Base-by-base conservation (phyloP, 1,140 invertebrate species). In the Musca domestica region DNA sequence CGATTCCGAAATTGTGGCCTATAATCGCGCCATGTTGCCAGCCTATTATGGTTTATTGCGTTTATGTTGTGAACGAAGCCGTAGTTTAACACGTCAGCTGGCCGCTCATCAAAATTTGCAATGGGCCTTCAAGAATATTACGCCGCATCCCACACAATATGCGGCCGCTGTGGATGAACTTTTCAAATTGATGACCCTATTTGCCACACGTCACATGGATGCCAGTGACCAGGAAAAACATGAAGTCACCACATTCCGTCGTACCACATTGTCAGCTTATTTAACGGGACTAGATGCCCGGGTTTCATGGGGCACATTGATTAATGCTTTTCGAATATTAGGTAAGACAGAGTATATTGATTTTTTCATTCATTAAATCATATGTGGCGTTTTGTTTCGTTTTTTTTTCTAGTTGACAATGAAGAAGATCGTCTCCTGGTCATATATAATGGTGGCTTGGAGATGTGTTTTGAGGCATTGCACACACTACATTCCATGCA, bases 81-180 rank as follows among this genome's bases (percentile, higher is more conserved):
- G 89, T 7, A 83, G 87, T 4, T 95, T 97, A 81, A 94, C 94
- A 22, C 86, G 93, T 66, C 89, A 93, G 76, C 83, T 97, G 23
- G 92, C 94, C 1, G 89, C 89, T 70, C 95, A 98, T 86, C 95
- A 96, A 83, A 97, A 98, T 84, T 89, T 97, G 48, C 92, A 95
- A 77, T 98, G 95, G 95, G 95, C 95, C 56, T 97, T 96, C 81
- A 94, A 96, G 76, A 96, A 97, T 79, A 96, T 98, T 65, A 95
- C 94, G 19, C 94, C 94, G 15, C 94, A 95, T 85, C 93, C 93
- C 17, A 93, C 93, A 23, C 94, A 97, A 74, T 98, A 98, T 84
- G 89, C 91, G 47, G 88, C 88, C 20, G 94, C 94, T 48, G 94
- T 95, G 5, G 94, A 95, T 69, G 95, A 97, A 82, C 80, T 98